phyloP scores from a whole-genome alignment of 2,888 invertebrate species.

The Eristalinus sepulchralis region DNA sequence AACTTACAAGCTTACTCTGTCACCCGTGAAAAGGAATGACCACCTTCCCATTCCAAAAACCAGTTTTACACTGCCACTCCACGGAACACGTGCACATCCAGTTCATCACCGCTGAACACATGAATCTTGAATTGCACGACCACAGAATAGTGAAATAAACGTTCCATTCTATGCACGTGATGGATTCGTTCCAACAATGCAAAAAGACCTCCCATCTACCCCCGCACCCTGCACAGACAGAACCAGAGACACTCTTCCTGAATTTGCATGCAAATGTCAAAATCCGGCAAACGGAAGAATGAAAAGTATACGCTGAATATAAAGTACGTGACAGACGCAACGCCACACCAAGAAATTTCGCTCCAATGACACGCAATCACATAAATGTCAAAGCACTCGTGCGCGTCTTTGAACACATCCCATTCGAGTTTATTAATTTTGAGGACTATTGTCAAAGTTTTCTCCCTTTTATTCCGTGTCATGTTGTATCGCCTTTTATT shows the following conservation, averaged over 20 bases:
- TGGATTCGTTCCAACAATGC: neutral
- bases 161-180: neutral
- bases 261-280: conserved; percentile 47
- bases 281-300: conserved; percentile 32
- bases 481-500: neutral
- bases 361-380: conserved; percentile 50
- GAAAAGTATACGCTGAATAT: neutral
- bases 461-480: neutral
- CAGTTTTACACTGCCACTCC: neutral
- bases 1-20: no score
- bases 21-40: no score
- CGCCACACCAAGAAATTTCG: conserved; percentile 16
- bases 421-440: conserved; percentile 51
- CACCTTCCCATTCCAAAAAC: no score
- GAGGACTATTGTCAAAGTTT: conserved; percentile 38
- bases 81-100: neutral
- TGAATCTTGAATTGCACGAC: neutral
- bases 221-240: neutral
- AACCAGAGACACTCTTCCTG: neutral
- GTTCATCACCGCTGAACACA: neutral
- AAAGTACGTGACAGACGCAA: conserved; percentile 38
- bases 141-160: neutral
- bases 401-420: conserved; percentile 30
- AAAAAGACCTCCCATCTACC: neutral
- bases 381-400: conserved; percentile 55